Evolutionary conservation across 2,888 invertebrate genomes (phyloP), one percentile per base, ranked within the genome.

Genomic region (Rhaphigaster nebulosa): DNA sequence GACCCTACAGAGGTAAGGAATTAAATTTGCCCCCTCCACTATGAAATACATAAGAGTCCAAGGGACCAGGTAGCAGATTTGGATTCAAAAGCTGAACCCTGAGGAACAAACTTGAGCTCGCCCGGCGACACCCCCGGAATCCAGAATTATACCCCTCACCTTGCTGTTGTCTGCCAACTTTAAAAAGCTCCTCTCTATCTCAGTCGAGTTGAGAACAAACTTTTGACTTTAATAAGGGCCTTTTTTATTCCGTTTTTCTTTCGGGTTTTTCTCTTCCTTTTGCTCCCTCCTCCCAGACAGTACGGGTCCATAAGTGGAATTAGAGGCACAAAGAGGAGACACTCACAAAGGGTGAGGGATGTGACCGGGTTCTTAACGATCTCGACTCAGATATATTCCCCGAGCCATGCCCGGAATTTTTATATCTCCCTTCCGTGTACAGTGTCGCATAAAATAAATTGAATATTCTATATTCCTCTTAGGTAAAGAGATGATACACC

Each of bases 21-120:
- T 91, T 87, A 91, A 91, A 91, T 91, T 91, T 91, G 87, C 89
- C 87, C 80, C 90, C 91, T 29, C 70, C 87, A 60, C 91, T 88
- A 90, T 90, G 91, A 91, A 91, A 91, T 91, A 91, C 91, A 91
- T 91, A 91, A 91, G 91, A 50, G 84, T 26, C 45, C 45, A 15
- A 23, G n/a, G 80, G 84, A 18, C 4, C 45, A 34, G 56, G 38
- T 38, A 45, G 23, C 87, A 15, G 88, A 88, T 88, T 88, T 88
- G 88, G 88, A 88, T 88, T 88, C 88, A 65, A 60, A 34, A 56
- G 41, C 56, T n/a, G 88, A 88, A 88, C 56, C 88, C 41, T 18
- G n/a, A 41, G 88, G 41, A 45, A 84, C 88, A 65, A 88, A 88
- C 88, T 88, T 88, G 60, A 38, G 26, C 34, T 26, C 23, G 54